phyloP scores from a whole-genome alignment of 2,113 vertebrate species.

The Argyrosomus japonicus region DNA sequence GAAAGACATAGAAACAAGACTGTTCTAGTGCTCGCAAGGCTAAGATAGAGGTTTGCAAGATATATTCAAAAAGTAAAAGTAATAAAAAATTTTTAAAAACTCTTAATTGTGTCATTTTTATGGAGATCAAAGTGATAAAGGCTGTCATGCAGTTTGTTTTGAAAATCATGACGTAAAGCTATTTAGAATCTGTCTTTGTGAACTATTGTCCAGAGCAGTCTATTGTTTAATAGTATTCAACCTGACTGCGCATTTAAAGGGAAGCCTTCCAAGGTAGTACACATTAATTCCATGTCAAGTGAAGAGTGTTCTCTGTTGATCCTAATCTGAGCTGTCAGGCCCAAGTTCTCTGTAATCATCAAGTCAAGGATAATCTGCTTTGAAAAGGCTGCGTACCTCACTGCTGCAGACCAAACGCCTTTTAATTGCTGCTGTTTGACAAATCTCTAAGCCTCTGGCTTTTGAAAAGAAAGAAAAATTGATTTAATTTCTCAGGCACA shows the following conservation, averaged over 20 bases:
- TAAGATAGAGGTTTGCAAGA: not conserved
- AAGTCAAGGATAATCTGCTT: constrained; percentile 28
- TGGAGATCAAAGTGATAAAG: not conserved
- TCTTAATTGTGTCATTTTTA: not conserved
- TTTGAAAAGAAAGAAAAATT: not conserved
- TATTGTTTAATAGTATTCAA: not conserved
- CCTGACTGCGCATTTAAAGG: not conserved
- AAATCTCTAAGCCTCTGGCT: not conserved
- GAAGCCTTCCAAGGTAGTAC: not conserved
- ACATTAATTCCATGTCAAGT: not conserved
- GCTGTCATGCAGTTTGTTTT: not conserved
- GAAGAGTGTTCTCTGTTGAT: constrained; percentile 1
- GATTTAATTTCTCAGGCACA: not conserved
- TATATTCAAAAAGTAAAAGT: not conserved
- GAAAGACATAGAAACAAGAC: too few relatives aligned
- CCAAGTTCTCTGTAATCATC: constrained; percentile 17
- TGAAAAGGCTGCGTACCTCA: constrained; percentile 31
- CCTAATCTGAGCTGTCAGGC: constrained; percentile 27
- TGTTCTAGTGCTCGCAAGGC: not conserved
- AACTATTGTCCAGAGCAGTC: too few relatives aligned
- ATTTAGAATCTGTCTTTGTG: not conserved
- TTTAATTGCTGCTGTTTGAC: not conserved
- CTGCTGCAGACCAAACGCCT: not conserved
- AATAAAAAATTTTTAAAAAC: too few relatives aligned
- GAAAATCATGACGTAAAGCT: not conserved